Percentiles rank a stretch among this genome's conserved stretches.
These are phyloP conservation scores for Aspidiotus destructor DNA, from an alignment of 2,888 invertebrate species.

Conservation along the genomic window DNA sequence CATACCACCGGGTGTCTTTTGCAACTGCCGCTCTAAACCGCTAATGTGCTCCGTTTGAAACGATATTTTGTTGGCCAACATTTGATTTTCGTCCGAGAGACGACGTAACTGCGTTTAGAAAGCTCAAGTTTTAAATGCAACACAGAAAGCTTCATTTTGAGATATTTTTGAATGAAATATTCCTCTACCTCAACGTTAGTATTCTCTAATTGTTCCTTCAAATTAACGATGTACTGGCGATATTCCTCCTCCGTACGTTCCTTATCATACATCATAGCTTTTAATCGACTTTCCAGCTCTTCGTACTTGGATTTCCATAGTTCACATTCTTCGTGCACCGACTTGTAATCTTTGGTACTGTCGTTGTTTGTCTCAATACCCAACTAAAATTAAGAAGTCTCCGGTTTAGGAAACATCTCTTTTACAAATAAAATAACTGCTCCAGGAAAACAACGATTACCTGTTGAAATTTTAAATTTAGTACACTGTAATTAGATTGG, in stretches of 20 bases:
- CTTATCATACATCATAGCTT: slow-evolving; percentile 19
- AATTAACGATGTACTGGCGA: slow-evolving; percentile 21
- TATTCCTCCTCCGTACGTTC: slow-evolving; percentile 24
- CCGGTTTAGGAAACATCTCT: neutral
- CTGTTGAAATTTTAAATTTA: slow-evolving; percentile 22
- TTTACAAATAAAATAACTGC: neutral
- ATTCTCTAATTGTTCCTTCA: slow-evolving; percentile 14
- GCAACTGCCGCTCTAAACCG: slow-evolving; percentile 14
- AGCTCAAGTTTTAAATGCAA: neutral
- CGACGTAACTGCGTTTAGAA: slow-evolving; percentile 10
- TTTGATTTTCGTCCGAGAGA: slow-evolving; percentile 15
- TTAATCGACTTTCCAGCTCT: slow-evolving; percentile 10
- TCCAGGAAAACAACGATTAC: neutral
- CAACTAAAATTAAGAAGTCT: neutral
- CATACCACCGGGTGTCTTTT: neutral
- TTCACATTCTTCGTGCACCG: slow-evolving; percentile 9
- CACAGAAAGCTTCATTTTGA: neutral
- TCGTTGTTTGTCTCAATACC: slow-evolving; percentile 13
- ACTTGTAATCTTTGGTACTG: neutral
- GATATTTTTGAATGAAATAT: neutral
- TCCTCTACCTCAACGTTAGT: slow-evolving; percentile 5
- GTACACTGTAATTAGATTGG: slow-evolving; percentile 16
- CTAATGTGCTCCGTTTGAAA: slow-evolving; percentile 26
- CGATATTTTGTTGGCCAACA: slow-evolving; percentile 17
- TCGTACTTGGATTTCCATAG: slow-evolving; percentile 14